Conservation (phyloP, 2,888 invertebrate species). For the Ceraclea dissimilis region DNA sequence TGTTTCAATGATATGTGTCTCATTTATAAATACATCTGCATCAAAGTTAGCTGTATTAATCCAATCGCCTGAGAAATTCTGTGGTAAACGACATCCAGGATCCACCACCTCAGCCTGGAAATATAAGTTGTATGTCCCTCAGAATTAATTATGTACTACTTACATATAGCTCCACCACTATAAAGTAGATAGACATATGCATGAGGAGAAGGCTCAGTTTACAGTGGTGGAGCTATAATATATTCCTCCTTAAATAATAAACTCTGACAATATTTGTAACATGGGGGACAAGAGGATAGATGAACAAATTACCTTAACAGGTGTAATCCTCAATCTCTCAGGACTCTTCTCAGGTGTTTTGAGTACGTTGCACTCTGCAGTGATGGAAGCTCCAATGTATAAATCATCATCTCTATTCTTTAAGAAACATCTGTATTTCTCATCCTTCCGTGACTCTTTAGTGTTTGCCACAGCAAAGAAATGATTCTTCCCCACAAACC, state of each 20-base stretch:
- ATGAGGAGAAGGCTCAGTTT: no score
- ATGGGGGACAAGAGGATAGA: no score
- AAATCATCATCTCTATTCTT: slow-evolving; percentile 92
- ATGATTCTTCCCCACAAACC: slow-evolving; percentile 94
- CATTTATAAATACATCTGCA: slow-evolving; percentile 88
- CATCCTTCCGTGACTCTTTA: slow-evolving; percentile 90
- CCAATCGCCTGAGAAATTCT: slow-evolving; percentile 93
- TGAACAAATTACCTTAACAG: slow-evolving; percentile 65
- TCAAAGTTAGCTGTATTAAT: slow-evolving; percentile 96
- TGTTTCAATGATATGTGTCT: slow-evolving; percentile 93
- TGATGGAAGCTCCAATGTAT: slow-evolving; percentile 86
- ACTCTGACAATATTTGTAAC: no score
- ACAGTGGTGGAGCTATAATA: no score
- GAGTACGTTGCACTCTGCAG: slow-evolving; percentile 86
- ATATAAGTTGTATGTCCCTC: no score
- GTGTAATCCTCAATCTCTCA: slow-evolving; percentile 77
- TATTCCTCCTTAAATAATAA: no score
- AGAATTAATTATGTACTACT: slow-evolving; percentile 5
- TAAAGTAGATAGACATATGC: slow-evolving; percentile 3
- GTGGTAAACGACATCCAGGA: slow-evolving; percentile 85
- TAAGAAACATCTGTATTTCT: slow-evolving; percentile 88
- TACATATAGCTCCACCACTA: neutral
- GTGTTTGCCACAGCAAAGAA: slow-evolving; percentile 97
- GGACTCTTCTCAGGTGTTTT: slow-evolving; percentile 92
- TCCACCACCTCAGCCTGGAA: slow-evolving; percentile 75